These are phyloP conservation scores for Galagoides demidoff DNA, from an alignment of 2,797 vertebrate genomes.

Conservation along the genomic window DNA sequence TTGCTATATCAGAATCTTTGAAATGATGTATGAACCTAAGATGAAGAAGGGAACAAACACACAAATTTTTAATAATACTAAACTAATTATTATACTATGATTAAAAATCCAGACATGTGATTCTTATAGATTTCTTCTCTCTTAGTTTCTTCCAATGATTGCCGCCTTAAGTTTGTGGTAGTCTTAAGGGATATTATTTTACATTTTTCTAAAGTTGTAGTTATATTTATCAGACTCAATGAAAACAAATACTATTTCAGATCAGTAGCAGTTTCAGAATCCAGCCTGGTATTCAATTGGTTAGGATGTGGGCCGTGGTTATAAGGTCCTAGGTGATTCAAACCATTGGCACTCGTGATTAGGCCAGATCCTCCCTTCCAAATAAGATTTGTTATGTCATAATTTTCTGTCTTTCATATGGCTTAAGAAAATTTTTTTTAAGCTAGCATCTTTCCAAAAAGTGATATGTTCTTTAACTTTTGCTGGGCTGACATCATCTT, in stretches of 20 bases:
- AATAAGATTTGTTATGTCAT: background rate
- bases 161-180: background rate
- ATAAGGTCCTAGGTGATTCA: background rate
- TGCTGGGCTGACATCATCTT: background rate
- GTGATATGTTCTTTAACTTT: background rate
- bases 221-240: background rate
- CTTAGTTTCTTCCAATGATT: background rate
- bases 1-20: background rate
- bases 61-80: background rate
- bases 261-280: conserved; percentile 17
- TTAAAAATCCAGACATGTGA: conserved; percentile 39
- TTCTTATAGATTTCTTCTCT: background rate
- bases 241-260: background rate
- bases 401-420: conserved; percentile 23
- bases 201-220: background rate
- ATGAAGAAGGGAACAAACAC: background rate
- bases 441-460: background rate
- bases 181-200: background rate
- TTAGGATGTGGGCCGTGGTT: background rate
- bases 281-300: background rate
- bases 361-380: background rate
- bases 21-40: background rate
- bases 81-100: background rate
- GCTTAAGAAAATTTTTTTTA: background rate
- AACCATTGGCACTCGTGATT: background rate